These are phyloP conservation scores for Eurosta solidaginis DNA, from an alignment of 1,140 invertebrate species.

Conservation along the genomic window DNA sequence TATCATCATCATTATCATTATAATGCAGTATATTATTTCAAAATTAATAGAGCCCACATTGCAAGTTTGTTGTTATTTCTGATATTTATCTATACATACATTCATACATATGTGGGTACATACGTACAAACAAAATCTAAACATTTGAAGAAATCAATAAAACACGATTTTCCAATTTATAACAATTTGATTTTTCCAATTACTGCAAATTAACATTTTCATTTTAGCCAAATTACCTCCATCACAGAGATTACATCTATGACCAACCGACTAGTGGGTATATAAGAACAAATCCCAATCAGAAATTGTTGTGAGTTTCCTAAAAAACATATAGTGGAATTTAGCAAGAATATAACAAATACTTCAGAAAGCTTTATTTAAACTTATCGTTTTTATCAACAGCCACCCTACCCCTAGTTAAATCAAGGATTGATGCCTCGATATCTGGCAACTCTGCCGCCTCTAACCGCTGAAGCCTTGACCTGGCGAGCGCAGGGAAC, in stretches of 20 bases:
- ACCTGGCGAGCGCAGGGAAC: no score
- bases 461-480: no score
- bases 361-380: neutral
- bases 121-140: neutral
- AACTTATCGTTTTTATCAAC: neutral
- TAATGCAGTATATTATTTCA: no score
- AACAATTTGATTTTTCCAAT: neutral
- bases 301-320: neutral
- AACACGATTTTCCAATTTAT: slow-evolving; percentile 19
- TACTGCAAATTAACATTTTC: slow-evolving; percentile 13
- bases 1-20: no score
- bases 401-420: no score
- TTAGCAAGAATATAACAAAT: no score
- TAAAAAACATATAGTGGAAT: no score
- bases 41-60: no score
- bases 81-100: neutral
- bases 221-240: neutral
- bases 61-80: no score
- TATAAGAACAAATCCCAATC: no score
- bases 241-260: neutral
- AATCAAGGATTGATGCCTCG: no score
- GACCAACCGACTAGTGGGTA: neutral
- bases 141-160: neutral
- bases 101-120: neutral
- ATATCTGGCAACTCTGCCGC: no score